A percentile compares a stretch with the other conserved stretches of the same genome.
phyloP scores from a whole-genome alignment of 2,888 invertebrate species.

The Erynnis tages region DNA sequence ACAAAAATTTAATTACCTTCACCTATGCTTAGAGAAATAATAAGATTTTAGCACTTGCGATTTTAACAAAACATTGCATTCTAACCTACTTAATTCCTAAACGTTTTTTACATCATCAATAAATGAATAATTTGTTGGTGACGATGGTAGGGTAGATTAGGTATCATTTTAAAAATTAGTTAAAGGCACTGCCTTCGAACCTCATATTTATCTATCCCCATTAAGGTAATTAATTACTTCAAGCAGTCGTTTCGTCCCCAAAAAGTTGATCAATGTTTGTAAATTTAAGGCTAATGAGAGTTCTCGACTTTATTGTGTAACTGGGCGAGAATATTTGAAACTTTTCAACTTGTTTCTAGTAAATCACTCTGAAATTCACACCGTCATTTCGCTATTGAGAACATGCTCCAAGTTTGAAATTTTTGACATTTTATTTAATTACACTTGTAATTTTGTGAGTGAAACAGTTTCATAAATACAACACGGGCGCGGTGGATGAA shows the following conservation, averaged over 20 bases:
- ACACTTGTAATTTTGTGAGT: conserved; percentile 12
- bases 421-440: conserved; percentile 16
- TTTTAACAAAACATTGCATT: too few relatives aligned
- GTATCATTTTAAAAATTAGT: neutral
- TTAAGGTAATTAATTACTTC: conserved; percentile 34
- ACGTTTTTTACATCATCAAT: too few relatives aligned
- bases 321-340: conserved; percentile 39
- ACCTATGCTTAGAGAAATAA: too few relatives aligned
- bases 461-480: neutral
- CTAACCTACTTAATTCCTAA: too few relatives aligned
- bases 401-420: conserved; percentile 27
- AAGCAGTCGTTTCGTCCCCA: conserved; percentile 39
- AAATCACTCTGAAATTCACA: conserved; percentile 39
- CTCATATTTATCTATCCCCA: conserved; percentile 20
- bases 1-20: too few relatives aligned
- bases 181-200: neutral
- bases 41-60: too few relatives aligned
- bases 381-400: conserved; percentile 35
- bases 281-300: conserved; percentile 51
- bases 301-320: conserved; percentile 43
- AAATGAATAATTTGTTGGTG: too few relatives aligned
- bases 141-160: too few relatives aligned
- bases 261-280: conserved; percentile 46
- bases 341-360: conserved; percentile 38
- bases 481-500: too few relatives aligned